A percentile compares a stretch with the other conserved stretches of the same genome.
These are phyloP conservation scores for Montipora capitata DNA, from an alignment of 92 coral and sea anemone species.

Conservation along the genomic window DNA sequence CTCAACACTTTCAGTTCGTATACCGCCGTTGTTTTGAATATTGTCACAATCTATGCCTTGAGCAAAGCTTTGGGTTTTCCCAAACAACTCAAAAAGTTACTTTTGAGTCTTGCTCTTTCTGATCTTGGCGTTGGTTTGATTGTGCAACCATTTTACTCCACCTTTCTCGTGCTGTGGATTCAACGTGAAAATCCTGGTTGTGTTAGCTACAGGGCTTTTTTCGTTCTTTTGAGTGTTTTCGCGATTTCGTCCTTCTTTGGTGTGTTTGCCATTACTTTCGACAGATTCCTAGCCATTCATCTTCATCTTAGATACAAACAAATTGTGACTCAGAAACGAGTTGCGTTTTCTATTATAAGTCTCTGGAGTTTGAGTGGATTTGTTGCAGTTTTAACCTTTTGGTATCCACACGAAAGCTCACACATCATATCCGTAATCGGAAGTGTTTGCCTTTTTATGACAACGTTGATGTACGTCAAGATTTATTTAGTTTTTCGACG, in stretches of 20 bases:
- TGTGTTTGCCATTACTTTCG: conserved; percentile 14
- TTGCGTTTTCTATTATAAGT: neutral
- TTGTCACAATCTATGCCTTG: conserved; percentile 15
- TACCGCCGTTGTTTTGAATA: conserved; percentile 16
- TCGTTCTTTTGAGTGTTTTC: conserved; percentile 16
- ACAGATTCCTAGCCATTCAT: conserved; percentile 30
- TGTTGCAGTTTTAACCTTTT: neutral
- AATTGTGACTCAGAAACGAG: conserved; percentile 14
- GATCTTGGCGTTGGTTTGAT: conserved; percentile 34
- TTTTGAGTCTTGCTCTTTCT: conserved; percentile 29
- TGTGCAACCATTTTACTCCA: conserved; percentile 19
- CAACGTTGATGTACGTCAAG: conserved; percentile 9
- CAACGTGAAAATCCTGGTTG: neutral
- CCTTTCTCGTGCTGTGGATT: conserved; percentile 25
- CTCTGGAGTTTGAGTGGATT: conserved; percentile 15
- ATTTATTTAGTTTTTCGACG: conserved; percentile 40
- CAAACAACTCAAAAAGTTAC: conserved; percentile 11
- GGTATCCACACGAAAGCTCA: conserved; percentile 28
- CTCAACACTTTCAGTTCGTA: conserved; percentile 5
- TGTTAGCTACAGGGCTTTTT: neutral
- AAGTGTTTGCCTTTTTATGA: neutral
- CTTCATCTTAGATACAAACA: conserved; percentile 36
- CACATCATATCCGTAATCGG: neutral
- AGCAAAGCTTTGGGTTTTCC: conserved; percentile 21
- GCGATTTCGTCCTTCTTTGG: conserved; percentile 29